Conservation (phyloP, 2,888 invertebrate species). For the Phanerotoma sp. region DNA sequence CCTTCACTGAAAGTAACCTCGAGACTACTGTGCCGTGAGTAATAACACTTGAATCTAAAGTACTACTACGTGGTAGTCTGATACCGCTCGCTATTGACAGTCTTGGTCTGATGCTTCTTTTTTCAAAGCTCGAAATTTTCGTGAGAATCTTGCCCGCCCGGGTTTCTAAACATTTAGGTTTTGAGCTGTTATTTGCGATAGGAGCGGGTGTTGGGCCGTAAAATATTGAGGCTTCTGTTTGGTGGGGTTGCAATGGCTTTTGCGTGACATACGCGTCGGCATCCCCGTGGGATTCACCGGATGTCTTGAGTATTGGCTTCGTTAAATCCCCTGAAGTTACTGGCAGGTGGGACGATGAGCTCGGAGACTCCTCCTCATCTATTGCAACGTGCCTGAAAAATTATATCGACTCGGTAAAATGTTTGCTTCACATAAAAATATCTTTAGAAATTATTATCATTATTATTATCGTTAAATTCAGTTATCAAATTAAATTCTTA, state of each 20-base stretch:
- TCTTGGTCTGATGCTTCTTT: no score
- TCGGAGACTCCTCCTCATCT: conserved; percentile 58
- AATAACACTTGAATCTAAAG: neutral
- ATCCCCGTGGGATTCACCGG: conserved; percentile 26
- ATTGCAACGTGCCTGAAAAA: conserved; percentile 58
- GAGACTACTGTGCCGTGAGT: conserved; percentile 14
- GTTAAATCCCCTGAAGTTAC: conserved; percentile 17
- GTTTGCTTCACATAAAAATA: neutral
- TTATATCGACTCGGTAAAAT: neutral
- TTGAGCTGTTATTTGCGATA: neutral
- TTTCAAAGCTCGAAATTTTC: conserved; percentile 6
- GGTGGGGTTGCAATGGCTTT: neutral
- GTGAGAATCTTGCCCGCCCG: neutral
- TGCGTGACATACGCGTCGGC: conserved; percentile 6
- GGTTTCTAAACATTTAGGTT: neutral
- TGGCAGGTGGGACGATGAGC: conserved; percentile 33
- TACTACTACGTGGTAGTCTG: neutral
- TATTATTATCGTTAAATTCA: neutral
- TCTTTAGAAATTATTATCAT: neutral
- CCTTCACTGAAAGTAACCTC: conserved; percentile 17
- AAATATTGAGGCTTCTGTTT: neutral
- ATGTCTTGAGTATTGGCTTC: neutral
- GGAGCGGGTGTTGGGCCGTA: no score
- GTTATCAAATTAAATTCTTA: neutral
- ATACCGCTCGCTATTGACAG: conserved; percentile 1